phyloP scores from a whole-genome alignment of 2,888 invertebrate species.

The Cepaea hortensis region DNA sequence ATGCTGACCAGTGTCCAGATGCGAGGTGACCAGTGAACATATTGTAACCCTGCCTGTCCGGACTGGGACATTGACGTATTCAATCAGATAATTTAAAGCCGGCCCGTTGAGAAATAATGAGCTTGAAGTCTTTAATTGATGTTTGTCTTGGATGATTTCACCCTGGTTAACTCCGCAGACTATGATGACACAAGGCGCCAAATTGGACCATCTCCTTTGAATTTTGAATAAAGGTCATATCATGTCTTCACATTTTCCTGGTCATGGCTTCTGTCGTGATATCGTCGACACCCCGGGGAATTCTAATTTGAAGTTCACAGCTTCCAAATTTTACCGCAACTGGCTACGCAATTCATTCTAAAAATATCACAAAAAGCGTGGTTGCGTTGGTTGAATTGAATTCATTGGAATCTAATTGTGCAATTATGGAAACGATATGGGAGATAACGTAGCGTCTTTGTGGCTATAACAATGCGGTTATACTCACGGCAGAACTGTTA shows the following conservation, averaged over 20 bases:
- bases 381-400: background rate
- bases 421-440: background rate
- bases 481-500: no score
- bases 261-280: background rate
- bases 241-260: background rate
- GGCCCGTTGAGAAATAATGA: background rate
- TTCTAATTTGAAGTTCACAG: background rate
- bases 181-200: conserved; percentile 6
- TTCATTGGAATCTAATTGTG: background rate
- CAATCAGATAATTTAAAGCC: conserved; percentile 27
- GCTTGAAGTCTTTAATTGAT: conserved; percentile 37
- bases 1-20: conserved; percentile 25
- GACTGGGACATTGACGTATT: background rate
- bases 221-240: conserved; percentile 10
- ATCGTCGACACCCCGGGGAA: background rate
- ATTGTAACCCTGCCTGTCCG: conserved; percentile 14
- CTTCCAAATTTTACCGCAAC: background rate
- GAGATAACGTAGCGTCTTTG: background rate
- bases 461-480: background rate
- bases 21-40: conserved; percentile 6
- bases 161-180: background rate
- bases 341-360: background rate
- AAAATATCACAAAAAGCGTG: no score
- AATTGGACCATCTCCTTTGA: background rate
- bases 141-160: conserved; percentile 28